Evolutionary conservation across 2,113 vertebrate genomes (phyloP).

Genomic region (Hydropotes inermis): DNA sequence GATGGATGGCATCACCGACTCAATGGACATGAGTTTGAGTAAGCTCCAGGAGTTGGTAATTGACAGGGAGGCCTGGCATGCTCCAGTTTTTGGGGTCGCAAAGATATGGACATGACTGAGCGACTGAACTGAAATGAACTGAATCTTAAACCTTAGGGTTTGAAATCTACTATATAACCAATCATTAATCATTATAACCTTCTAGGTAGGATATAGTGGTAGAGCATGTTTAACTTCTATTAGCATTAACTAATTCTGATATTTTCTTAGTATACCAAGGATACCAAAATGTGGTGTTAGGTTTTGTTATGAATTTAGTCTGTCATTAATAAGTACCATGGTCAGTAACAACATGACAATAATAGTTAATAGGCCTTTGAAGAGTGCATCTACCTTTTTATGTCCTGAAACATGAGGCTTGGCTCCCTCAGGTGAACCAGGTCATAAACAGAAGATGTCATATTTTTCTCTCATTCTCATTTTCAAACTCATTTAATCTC

Average conservation of each 20-base stretch:
- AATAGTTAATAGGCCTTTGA: not conserved
- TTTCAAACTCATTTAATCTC: not conserved
- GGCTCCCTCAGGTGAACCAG: not conserved
- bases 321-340: not conserved
- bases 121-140: not conserved
- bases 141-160: not conserved
- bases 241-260: not conserved
- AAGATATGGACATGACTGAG: not conserved
- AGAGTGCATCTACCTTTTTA: not conserved
- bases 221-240: not conserved
- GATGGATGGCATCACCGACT: not conserved
- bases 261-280: not conserved
- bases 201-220: not conserved
- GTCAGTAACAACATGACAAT: not conserved
- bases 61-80: not conserved
- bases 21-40: not conserved
- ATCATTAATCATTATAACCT: not conserved
- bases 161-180: not conserved
- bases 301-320: not conserved
- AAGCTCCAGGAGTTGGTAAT: not conserved
- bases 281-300: not conserved
- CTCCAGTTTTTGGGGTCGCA: not conserved
- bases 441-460: not conserved
- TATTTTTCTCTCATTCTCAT: not conserved
- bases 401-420: not conserved